Percentiles rank a stretch among this genome's conserved stretches.
Conservation (phyloP, 2,888 invertebrate species). For the Caenorhabditis sp. region DNA sequence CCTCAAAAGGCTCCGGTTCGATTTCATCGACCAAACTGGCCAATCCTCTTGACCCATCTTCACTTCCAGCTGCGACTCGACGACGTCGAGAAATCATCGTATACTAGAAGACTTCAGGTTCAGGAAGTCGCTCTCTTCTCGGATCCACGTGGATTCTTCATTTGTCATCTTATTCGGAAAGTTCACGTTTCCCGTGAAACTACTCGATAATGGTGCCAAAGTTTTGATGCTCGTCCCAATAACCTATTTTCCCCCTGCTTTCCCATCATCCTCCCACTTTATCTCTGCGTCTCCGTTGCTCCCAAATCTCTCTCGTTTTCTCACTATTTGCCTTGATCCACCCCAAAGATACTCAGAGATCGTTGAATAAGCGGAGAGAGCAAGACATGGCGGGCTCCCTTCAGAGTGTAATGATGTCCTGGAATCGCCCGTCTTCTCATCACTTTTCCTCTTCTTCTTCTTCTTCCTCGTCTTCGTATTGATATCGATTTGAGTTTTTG, state of each 20-base stretch:
- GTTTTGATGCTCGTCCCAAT: not conserved
- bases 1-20: constrained; percentile 53
- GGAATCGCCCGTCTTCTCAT: constrained; percentile 54
- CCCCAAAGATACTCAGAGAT: constrained; percentile 14
- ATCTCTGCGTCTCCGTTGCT: constrained; percentile 42
- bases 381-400: constrained; percentile 37
- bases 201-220: not conserved
- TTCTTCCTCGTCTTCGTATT: constrained; percentile 22
- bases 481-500: constrained; percentile 36
- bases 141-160: not conserved
- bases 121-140: not conserved
- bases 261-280: constrained; percentile 24
- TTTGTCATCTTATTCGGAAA: not conserved
- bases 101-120: not conserved
- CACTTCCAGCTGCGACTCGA: constrained; percentile 42
- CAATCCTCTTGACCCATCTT: constrained; percentile 19
- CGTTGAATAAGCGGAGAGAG: constrained; percentile 24
- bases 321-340: constrained; percentile 55
- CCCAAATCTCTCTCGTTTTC: constrained; percentile 36
- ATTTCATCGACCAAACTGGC: constrained; percentile 12
- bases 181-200: not conserved
- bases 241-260: constrained; percentile 1
- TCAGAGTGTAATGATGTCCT: constrained; percentile 64
- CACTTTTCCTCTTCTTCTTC: constrained; percentile 11
- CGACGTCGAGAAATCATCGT: constrained; percentile 31